phyloP scores from a whole-genome alignment of 2,113 vertebrate genomes.

The Mobula hypostoma region DNA sequence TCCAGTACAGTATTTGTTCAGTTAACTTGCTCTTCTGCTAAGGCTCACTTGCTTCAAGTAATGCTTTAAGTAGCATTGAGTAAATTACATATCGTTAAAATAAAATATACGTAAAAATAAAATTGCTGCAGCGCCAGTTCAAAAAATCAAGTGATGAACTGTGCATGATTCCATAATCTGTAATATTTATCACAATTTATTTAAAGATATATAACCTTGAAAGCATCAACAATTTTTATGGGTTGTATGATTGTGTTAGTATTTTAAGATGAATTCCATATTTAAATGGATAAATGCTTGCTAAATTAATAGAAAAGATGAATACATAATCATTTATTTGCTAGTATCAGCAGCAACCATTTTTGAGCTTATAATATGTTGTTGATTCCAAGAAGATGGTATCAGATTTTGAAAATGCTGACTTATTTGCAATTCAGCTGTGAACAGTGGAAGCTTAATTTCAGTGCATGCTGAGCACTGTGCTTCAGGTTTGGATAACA shows the following conservation, averaged over 20 bases:
- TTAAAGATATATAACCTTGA: neutral
- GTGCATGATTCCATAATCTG: neutral
- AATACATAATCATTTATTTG: conserved; percentile 2
- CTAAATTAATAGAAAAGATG: neutral
- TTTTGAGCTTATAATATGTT: neutral
- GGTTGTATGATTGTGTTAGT: neutral
- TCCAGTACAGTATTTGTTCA: neutral
- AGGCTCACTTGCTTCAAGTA: neutral
- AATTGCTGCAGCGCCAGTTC: neutral
- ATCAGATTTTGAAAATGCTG: neutral
- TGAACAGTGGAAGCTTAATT: conserved; percentile 12
- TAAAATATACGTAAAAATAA: neutral
- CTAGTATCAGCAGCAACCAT: neutral
- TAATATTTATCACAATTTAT: neutral
- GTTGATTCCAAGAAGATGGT: neutral
- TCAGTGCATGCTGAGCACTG: neutral
- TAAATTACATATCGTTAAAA: neutral
- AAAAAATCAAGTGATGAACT: neutral
- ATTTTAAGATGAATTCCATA: neutral
- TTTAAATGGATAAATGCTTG: conserved; percentile 5
- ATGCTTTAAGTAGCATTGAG: too few relatives aligned
- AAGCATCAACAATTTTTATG: neutral
- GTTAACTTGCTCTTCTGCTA: neutral
- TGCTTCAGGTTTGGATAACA: neutral
- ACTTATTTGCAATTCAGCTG: neutral